A percentile compares a stretch with the other conserved stretches of the same genome.
phyloP scores from a whole-genome alignment of 1,140 invertebrate genomes.

The Halyomorpha halys region DNA sequence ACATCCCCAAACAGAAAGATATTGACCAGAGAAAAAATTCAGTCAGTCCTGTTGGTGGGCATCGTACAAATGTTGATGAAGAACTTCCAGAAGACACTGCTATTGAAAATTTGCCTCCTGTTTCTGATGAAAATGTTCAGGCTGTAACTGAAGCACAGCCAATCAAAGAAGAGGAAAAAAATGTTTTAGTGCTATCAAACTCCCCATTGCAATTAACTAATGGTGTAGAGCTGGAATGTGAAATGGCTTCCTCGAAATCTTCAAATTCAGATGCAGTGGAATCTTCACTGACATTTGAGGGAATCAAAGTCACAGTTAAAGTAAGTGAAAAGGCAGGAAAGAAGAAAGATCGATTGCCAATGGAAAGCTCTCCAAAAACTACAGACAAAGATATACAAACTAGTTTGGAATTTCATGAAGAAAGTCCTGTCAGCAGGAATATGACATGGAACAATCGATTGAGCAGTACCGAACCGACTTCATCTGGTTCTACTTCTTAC shows the following conservation, averaged over 20 bases:
- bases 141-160: no score
- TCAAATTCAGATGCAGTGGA: background rate
- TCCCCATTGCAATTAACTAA: no score
- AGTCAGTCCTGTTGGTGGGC: no score
- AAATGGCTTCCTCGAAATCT: background rate
- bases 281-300: constrained; percentile 14
- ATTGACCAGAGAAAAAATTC: no score
- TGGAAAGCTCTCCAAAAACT: background rate
- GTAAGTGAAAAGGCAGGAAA: constrained; percentile 5
- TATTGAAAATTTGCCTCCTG: no score
- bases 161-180: no score
- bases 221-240: no score
- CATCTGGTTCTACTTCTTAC: constrained; percentile 17
- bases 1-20: no score
- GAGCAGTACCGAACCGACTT: background rate
- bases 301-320: constrained; percentile 20
- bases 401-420: background rate
- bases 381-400: constrained; percentile 11
- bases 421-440: background rate
- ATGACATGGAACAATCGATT: background rate
- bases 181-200: no score
- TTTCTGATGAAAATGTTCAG: no score
- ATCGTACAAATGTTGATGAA: no score
- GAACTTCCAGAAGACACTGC: no score
- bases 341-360: background rate